Conservation (phyloP, 2,888 invertebrate species). For the Gisinianus flammeolus region DNA sequence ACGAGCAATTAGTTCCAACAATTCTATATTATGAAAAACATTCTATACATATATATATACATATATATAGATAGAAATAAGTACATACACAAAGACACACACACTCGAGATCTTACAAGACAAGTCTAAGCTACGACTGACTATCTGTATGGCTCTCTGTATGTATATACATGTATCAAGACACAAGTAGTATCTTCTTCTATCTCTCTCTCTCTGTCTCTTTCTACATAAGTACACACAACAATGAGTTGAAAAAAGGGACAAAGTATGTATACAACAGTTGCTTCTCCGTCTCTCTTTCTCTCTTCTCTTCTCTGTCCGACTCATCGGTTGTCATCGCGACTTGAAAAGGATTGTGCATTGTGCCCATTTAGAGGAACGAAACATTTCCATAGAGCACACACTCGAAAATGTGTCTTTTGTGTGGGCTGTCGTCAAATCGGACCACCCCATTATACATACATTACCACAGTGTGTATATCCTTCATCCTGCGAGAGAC, state of each 20-base stretch:
- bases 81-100: not conserved
- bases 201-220: not conserved
- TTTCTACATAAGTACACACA: no score
- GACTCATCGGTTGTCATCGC: slow-evolving; percentile 21
- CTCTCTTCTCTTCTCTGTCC: slow-evolving; percentile 10
- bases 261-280: not conserved
- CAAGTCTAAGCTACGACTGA: no score
- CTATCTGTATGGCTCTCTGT: no score
- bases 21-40: not conserved
- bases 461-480: slow-evolving; percentile 1
- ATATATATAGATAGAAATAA: no score
- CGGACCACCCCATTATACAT: slow-evolving; percentile 25
- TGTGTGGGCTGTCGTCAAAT: slow-evolving; percentile 44
- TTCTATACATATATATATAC: slow-evolving; percentile 9
- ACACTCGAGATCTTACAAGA: not conserved
- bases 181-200: not conserved
- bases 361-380: slow-evolving; percentile 3
- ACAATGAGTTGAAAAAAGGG: slow-evolving; percentile 5
- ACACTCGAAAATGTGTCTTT: slow-evolving; percentile 33
- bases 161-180: not conserved
- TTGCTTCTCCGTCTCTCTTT: not conserved
- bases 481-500: no score
- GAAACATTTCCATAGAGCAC: slow-evolving; percentile 17
- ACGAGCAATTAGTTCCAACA: slow-evolving; percentile 22
- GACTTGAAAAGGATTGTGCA: slow-evolving; percentile 23